Evolutionary conservation across 2,113 vertebrate species (phyloP).

Genomic region (Aleadryas rufinucha): DNA sequence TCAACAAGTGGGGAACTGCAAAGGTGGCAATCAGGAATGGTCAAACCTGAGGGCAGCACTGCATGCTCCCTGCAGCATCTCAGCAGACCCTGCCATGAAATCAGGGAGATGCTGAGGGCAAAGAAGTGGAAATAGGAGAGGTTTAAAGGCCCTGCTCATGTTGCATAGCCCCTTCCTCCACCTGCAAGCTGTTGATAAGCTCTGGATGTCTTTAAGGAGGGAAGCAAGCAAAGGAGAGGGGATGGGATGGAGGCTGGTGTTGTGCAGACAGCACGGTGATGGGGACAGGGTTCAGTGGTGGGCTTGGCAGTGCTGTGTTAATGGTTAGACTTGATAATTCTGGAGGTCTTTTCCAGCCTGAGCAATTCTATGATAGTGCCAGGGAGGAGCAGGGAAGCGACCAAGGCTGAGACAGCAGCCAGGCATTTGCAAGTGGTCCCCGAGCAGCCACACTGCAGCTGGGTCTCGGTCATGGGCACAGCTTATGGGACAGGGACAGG

Average conservation of each 20-base stretch:
- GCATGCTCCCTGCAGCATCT: not conserved
- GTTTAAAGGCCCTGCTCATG: not conserved
- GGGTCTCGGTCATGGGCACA: fast-evolving
- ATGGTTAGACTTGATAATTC: too few species aligned
- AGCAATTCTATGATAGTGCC: not conserved
- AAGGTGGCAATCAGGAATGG: not conserved
- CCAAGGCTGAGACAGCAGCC: not conserved
- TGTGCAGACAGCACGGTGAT: fast-evolving
- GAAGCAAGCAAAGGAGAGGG: not conserved
- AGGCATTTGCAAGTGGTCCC: not conserved
- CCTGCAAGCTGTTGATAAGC: not conserved
- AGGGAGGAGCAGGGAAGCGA: not conserved
- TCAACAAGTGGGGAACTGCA: not conserved
- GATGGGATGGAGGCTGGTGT: not conserved
- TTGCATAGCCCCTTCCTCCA: not conserved
- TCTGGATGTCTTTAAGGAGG: not conserved
- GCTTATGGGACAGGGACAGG: not conserved
- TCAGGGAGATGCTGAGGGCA: not conserved
- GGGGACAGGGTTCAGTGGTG: not conserved
- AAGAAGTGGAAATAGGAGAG: not conserved
- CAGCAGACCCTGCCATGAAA: not conserved
- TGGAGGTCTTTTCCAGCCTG: not conserved
- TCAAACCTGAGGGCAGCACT: not conserved
- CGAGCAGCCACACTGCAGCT: not conserved
- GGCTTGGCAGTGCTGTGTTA: not conserved